Evolutionary conservation across 2,888 invertebrate genomes (phyloP).

Genomic region (Ornithoptera alexandrae): DNA sequence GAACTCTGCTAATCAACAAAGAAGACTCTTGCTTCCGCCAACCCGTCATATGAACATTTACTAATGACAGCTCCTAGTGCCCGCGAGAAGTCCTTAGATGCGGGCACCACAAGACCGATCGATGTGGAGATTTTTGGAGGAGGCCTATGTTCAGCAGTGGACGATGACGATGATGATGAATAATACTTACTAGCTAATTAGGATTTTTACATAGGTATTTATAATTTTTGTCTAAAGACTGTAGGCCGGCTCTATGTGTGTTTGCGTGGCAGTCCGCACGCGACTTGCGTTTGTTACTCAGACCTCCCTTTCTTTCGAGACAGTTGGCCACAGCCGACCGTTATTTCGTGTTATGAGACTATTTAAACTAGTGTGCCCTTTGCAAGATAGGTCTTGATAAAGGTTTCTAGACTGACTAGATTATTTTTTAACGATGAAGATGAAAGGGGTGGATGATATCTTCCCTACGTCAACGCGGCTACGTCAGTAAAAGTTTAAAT

Average conservation of each 20-base stretch:
- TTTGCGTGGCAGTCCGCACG: conserved; percentile 41
- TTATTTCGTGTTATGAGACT: conserved; percentile 37
- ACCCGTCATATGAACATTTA: too few species aligned
- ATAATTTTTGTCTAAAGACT: too few species aligned
- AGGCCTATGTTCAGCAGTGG: too few species aligned
- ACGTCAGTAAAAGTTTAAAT: background rate
- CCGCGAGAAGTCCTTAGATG: too few species aligned
- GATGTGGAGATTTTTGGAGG: too few species aligned
- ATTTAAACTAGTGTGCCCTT: conserved; percentile 16
- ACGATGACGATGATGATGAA: too few species aligned
- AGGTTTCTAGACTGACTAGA: conserved; percentile 9
- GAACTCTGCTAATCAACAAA: too few species aligned
- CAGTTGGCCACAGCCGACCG: conserved; percentile 50
- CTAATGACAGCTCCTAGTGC: too few species aligned
- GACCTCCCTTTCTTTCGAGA: conserved; percentile 53
- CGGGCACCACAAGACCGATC: too few species aligned
- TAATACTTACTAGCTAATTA: too few species aligned
- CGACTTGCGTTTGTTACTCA: conserved; percentile 39
- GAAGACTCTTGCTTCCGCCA: too few species aligned
- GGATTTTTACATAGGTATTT: too few species aligned
- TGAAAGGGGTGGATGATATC: background rate
- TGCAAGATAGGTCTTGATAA: conserved; percentile 4
- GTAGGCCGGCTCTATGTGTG: conserved; percentile 4
- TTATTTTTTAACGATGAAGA: background rate
- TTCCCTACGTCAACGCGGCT: background rate